Base-by-base conservation (phyloP, 2,797 vertebrate genomes). In the Sphenodon punctatus region DNA sequence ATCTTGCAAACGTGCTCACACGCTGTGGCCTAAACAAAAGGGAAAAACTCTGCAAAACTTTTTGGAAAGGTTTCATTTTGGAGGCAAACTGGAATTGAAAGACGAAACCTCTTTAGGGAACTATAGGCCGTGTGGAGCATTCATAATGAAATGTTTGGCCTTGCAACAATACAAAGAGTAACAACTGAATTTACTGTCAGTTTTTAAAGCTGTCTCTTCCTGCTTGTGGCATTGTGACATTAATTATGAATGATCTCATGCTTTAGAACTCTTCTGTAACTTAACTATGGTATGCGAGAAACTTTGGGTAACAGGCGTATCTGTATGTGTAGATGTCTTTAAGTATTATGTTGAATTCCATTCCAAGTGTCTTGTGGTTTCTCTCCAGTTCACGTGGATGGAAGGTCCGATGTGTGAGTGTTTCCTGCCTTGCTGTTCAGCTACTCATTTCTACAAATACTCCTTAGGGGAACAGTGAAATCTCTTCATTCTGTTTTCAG, bases 381-480 rank as follows among this genome's bases (percentile, higher is more conserved):
- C 90, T 92, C 90, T 95, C 67, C 94, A 93, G 93, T 87, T 92
- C 90, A 89, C 49, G 77, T 58, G 88, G 93, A 88, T 86, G 88
- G 88, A 89, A 65, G 88, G 89, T 71, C 91, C 48, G 65, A 76
- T 84, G 87, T 91, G 89, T 90, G 91, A 38, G 91, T 75, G 91
- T 93, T 93, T 92, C 90, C 92, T 92, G 88, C 94, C 89, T 80
- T 92, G 92, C 89, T 93, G 73, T 90, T 93, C 91, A 85, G 91
- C 93, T 88, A 82, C 86, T 91, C 88, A 55, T 91, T 92, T 89
- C 94, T 90, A 91, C 86, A 93, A 90, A 65, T 86, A 76, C 88
- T 94, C 90, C 92, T 89, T 68, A 92, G 86, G 91, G 82, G 43
- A 90, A 75, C 78, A 6, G 87, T 78, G 92, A 87, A 87, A 91